phyloP scores from a whole-genome alignment of 2,797 vertebrate species.

The Myripristis murdjan region DNA sequence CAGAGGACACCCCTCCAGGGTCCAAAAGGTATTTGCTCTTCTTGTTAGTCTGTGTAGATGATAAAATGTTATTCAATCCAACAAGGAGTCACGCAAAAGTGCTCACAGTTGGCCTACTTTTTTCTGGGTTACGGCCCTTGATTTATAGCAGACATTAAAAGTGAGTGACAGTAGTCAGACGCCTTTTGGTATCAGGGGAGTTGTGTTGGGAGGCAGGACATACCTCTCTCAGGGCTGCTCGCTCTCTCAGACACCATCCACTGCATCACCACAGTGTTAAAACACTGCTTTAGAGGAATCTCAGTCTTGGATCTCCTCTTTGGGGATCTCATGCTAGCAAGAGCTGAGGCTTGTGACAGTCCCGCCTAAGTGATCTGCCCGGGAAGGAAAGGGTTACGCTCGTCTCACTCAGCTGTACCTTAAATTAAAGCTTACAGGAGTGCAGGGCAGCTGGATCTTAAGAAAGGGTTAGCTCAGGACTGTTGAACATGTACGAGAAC shows the following conservation, averaged over 20 bases:
- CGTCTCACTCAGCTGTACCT: constrained; percentile 7
- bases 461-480: constrained; percentile 22
- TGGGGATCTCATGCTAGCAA: constrained; percentile 6
- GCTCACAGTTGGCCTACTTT: constrained; percentile 33
- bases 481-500: constrained; percentile 21
- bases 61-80: constrained; percentile 54
- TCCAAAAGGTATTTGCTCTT: constrained; percentile 60
- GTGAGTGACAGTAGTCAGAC: constrained; percentile 20
- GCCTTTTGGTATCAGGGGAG: neutral
- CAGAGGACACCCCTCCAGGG: constrained; percentile 65
- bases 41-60: constrained; percentile 56
- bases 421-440: constrained; percentile 26
- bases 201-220: constrained; percentile 14
- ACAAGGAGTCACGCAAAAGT: constrained; percentile 29
- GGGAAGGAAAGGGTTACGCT: constrained; percentile 9
- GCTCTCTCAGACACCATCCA: constrained; percentile 15
- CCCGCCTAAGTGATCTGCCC: constrained; percentile 15
- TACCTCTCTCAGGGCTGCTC: constrained; percentile 9
- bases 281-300: constrained; percentile 34
- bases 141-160: constrained; percentile 37
- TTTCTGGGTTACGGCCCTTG: constrained; percentile 11
- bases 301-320: constrained; percentile 14
- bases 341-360: constrained; percentile 17
- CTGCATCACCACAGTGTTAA: constrained; percentile 18
- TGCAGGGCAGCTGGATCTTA: constrained; percentile 36